Evolutionary conservation across 2,888 invertebrate genomes (phyloP).

Genomic region (Sarcophaga caerulescens): DNA sequence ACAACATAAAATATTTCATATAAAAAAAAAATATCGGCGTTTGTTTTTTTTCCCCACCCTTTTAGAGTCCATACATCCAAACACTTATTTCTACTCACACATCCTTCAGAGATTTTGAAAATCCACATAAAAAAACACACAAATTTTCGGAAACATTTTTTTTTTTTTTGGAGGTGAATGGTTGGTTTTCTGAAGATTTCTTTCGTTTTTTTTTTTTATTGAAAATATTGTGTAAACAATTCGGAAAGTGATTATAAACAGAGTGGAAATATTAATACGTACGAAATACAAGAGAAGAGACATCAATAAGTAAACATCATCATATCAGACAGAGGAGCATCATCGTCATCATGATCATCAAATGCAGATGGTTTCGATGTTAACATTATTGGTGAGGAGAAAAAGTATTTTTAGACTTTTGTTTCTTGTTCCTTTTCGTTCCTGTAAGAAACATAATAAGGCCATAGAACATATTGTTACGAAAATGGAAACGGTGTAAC

Average conservation of each 20-base stretch:
- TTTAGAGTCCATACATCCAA: background rate
- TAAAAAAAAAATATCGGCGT: background rate
- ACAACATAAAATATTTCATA: conserved; percentile 4
- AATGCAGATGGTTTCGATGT: conserved; percentile 13
- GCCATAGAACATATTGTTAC: too few species aligned
- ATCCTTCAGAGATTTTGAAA: conserved; percentile 40
- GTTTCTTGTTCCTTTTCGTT: too few species aligned
- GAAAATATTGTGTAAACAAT: conserved; percentile 27
- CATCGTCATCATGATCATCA: background rate
- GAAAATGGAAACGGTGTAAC: too few species aligned
- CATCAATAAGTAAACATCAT: conserved; percentile 25
- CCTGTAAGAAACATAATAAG: too few species aligned
- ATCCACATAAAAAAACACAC: background rate
- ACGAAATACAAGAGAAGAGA: background rate
- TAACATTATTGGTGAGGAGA: conserved; percentile 21
- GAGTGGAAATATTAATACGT: conserved; percentile 55
- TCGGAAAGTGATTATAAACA: conserved; percentile 43
- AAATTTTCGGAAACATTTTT: background rate
- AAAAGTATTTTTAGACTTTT: background rate
- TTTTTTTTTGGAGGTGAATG: conserved; percentile 32
- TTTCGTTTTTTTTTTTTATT: too few species aligned
- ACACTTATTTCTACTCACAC: background rate
- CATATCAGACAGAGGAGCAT: background rate
- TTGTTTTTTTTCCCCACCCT: background rate
- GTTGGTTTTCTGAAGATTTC: too few species aligned